Percentiles rank a stretch among this genome's conserved stretches.
These are phyloP conservation scores for Guaruba guarouba DNA, from an alignment of 2,113 vertebrate species.

Conservation along the genomic window DNA sequence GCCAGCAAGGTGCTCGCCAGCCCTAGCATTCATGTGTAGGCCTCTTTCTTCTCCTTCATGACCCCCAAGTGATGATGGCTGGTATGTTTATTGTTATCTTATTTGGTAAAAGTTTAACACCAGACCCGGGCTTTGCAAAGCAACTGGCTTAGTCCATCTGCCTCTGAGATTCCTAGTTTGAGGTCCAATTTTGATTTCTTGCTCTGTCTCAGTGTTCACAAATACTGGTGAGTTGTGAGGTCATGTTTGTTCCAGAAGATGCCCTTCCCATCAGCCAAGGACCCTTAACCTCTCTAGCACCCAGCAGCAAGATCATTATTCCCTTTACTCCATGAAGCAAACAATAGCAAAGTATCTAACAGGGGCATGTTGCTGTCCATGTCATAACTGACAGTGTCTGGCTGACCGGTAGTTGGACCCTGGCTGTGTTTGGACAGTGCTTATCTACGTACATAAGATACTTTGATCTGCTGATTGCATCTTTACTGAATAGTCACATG, in stretches of 20 bases:
- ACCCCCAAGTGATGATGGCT: background rate
- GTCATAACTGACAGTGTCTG: too few relatives aligned
- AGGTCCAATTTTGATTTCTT: background rate
- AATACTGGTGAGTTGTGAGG: background rate
- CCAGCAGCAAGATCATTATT: background rate
- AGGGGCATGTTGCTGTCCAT: background rate
- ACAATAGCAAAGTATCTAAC: fast-evolving
- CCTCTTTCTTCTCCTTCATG: background rate
- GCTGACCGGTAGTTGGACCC: background rate
- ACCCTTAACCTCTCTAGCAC: background rate
- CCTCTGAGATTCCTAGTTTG: background rate
- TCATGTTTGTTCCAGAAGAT: background rate
- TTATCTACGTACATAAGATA: background rate
- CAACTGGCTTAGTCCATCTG: fast-evolving
- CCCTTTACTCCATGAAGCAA: background rate
- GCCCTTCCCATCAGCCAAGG: background rate
- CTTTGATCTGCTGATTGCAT: background rate
- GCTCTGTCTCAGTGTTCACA: background rate
- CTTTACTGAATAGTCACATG: background rate
- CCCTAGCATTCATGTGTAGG: background rate
- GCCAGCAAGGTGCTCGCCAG: background rate
- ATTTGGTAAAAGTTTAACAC: background rate
- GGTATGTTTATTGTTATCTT: background rate
- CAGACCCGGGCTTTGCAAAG: background rate
- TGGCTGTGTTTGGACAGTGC: background rate